Conservation (phyloP, 37 sponge, comb jelly and placozoan genomes). For the Lycopodina hypogea region DNA sequence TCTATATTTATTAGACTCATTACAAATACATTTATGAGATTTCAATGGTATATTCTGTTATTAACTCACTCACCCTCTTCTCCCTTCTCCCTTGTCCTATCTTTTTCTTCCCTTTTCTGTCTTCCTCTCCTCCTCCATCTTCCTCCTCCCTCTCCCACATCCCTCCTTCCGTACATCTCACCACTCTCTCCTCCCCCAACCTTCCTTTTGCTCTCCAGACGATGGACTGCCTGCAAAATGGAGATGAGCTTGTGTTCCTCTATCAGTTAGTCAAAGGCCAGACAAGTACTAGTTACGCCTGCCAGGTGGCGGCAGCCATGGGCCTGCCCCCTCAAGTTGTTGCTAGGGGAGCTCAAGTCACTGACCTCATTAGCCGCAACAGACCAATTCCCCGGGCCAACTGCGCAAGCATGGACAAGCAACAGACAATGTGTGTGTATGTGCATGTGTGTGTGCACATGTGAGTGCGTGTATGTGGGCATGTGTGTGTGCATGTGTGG, state of each 20-base stretch:
- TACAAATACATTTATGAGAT: too few relatives aligned
- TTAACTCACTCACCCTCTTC: too few relatives aligned
- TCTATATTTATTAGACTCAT: too few relatives aligned
- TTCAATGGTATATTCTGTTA: too few relatives aligned
- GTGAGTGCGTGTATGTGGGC: conserved; percentile 1
- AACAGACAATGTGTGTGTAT: conserved; percentile 20
- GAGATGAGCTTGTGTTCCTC: conserved; percentile 86
- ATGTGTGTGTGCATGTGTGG: conserved; percentile 27
- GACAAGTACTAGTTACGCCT: conserved; percentile 74
- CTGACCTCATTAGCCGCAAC: conserved; percentile 65
- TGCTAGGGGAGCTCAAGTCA: conserved; percentile 26
- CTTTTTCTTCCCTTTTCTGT: too few relatives aligned
- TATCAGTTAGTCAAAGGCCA: conserved; percentile 82
- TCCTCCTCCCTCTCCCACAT: too few relatives aligned
- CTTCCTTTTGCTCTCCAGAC: conserved; percentile 34
- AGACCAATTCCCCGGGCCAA: conserved; percentile 32
- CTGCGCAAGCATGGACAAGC: conserved; percentile 23
- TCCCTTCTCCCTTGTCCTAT: too few relatives aligned
- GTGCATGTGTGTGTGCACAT: neutral
- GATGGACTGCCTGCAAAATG: conserved; percentile 78
- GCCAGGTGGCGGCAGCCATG: conserved; percentile 81
- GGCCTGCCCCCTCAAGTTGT: conserved; percentile 42
- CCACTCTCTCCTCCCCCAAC: neutral
- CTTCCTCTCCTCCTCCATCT: too few relatives aligned
- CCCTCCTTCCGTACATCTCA: too few relatives aligned